phyloP scores from a whole-genome alignment of 2,888 invertebrate species.

The Parthenolecanium corni region DNA sequence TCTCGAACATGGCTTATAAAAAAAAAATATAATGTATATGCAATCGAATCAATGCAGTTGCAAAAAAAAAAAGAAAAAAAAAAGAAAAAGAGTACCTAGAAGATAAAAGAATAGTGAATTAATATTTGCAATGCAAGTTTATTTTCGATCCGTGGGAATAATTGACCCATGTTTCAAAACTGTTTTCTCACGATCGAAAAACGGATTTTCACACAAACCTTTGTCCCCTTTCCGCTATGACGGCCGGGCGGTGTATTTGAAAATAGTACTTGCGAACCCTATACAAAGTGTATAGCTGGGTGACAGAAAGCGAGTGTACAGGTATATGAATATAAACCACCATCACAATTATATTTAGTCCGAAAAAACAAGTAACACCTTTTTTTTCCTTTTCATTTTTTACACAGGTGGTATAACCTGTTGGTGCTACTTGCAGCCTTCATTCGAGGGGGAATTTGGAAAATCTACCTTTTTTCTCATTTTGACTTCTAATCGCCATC shows the following conservation, averaged over 20 bases:
- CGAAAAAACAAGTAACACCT: conserved; percentile 15
- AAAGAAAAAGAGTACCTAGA: not conserved
- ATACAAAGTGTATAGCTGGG: not conserved
- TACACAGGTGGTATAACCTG: conserved; percentile 22
- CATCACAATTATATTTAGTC: conserved; percentile 16
- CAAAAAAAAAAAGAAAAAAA: not conserved
- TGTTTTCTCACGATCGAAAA: conserved; percentile 24
- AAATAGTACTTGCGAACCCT: conserved; percentile 22
- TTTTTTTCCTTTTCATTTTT: not conserved
- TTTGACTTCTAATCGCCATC: too few relatives aligned
- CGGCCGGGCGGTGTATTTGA: not conserved
- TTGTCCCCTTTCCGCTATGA: conserved; percentile 15
- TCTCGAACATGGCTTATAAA: too few relatives aligned
- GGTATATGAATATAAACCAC: conserved; percentile 13
- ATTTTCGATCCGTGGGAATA: conserved; percentile 12
- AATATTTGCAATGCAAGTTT: not conserved
- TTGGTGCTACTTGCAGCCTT: conserved; percentile 10
- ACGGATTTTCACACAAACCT: conserved; percentile 26
- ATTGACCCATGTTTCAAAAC: conserved; percentile 11
- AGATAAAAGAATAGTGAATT: not conserved
- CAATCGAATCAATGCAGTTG: too few relatives aligned
- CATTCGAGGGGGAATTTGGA: not conserved
- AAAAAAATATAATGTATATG: too few relatives aligned
- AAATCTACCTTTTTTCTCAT: too few relatives aligned
- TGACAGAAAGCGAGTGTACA: conserved; percentile 15